A percentile compares a stretch with the other conserved stretches of the same genome.
Conservation (phyloP, 2,113 vertebrate species). For the Promerops cafer region DNA sequence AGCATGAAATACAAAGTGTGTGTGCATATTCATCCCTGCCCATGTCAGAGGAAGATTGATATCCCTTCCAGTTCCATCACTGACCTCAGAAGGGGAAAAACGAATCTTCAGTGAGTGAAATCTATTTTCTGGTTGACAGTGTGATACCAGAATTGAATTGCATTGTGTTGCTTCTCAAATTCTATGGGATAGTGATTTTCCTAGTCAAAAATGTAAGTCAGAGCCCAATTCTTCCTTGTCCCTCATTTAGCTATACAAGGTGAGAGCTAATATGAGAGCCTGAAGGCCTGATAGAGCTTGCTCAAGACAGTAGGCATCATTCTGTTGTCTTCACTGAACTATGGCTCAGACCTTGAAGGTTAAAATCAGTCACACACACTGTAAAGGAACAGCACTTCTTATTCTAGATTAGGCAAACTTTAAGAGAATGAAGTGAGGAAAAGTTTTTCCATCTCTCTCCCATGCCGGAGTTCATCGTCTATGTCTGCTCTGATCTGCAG, state of each 20-base stretch:
- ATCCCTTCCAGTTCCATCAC: background rate
- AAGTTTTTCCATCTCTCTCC: background rate
- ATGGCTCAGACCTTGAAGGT: background rate
- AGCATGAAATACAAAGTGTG: background rate
- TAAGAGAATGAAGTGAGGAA: background rate
- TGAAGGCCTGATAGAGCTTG: background rate
- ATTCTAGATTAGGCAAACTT: background rate
- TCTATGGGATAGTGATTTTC: background rate
- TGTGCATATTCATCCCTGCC: background rate
- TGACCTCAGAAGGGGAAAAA: background rate
- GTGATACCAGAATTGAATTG: background rate
- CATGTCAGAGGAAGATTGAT: background rate
- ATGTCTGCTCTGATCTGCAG: background rate
- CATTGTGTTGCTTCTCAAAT: background rate
- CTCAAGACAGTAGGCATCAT: background rate
- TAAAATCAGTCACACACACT: background rate
- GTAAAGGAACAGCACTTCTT: background rate
- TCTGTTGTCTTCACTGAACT: background rate
- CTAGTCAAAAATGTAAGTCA: background rate
- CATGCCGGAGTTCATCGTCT: background rate
- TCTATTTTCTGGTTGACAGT: background rate
- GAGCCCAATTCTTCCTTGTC: background rate
- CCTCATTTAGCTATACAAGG: background rate
- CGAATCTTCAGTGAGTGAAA: background rate
- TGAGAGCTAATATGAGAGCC: background rate